phyloP scores from a whole-genome alignment of 2,888 invertebrate species.

The Anthrax anthrax region DNA sequence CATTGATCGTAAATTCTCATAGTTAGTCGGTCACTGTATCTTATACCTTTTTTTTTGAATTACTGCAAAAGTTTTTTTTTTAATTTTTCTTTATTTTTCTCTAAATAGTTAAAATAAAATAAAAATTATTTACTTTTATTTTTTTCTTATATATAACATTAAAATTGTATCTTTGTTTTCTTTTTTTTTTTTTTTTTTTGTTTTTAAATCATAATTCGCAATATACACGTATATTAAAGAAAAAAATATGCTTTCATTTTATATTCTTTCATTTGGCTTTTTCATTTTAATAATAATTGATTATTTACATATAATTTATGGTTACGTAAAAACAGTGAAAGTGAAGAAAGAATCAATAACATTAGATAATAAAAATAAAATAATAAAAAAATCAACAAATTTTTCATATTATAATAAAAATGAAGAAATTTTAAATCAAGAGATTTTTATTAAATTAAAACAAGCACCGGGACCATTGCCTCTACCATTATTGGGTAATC shows the following conservation, averaged over 20 bases:
- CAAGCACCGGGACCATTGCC: slow-evolving; percentile 52
- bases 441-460: slow-evolving; percentile 10
- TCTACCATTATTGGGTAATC: slow-evolving; percentile 53
- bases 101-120: too few relatives aligned
- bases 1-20: neutral
- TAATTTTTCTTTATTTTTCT: too few relatives aligned
- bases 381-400: too few relatives aligned
- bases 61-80: too few relatives aligned
- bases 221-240: too few relatives aligned
- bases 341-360: neutral
- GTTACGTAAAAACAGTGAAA: slow-evolving; percentile 8
- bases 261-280: neutral
- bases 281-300: slow-evolving; percentile 2
- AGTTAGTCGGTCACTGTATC: too few relatives aligned
- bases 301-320: slow-evolving; percentile 18
- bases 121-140: too few relatives aligned
- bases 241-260: neutral
- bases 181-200: too few relatives aligned
- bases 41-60: too few relatives aligned
- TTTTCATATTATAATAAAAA: neutral
- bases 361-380: neutral
- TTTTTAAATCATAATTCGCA: too few relatives aligned
- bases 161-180: too few relatives aligned
- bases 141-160: too few relatives aligned
- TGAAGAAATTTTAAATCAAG: neutral